These are phyloP conservation scores for Molossus molossus DNA, from an alignment of 2,797 vertebrate genomes.

Conservation along the genomic window DNA sequence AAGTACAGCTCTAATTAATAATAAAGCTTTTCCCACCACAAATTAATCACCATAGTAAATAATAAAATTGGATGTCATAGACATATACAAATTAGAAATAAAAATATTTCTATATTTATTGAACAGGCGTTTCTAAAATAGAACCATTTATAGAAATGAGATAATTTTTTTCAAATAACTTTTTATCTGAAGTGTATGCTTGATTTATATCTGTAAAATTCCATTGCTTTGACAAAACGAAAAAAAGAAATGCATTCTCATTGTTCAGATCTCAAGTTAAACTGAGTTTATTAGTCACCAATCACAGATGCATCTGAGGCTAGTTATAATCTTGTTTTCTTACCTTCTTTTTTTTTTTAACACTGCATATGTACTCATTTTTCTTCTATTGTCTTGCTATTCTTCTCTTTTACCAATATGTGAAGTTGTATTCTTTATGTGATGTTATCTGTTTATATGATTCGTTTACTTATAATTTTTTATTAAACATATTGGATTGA, in stretches of 20 bases:
- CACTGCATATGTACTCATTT: background rate
- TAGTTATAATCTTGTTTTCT: background rate
- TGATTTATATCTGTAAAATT: background rate
- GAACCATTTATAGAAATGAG: background rate
- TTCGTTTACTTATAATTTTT: background rate
- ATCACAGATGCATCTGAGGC: background rate
- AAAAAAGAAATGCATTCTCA: background rate
- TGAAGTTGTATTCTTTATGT: background rate
- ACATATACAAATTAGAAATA: background rate
- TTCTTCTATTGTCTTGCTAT: background rate
- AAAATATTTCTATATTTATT: background rate
- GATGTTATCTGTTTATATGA: background rate
- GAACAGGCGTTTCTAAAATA: background rate
- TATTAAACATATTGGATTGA: too few relatives aligned
- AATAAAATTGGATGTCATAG: background rate
- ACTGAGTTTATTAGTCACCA: background rate
- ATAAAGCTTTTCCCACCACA: background rate
- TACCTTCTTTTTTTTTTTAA: background rate
- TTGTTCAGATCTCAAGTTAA: background rate
- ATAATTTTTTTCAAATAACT: background rate
- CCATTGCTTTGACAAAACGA: background rate
- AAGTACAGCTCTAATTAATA: background rate
- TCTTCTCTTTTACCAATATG: background rate
- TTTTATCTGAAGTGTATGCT: background rate
- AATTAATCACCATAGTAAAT: background rate